phyloP scores from a whole-genome alignment of 2,113 vertebrate genomes.

The Nothoprocta perdicaria region DNA sequence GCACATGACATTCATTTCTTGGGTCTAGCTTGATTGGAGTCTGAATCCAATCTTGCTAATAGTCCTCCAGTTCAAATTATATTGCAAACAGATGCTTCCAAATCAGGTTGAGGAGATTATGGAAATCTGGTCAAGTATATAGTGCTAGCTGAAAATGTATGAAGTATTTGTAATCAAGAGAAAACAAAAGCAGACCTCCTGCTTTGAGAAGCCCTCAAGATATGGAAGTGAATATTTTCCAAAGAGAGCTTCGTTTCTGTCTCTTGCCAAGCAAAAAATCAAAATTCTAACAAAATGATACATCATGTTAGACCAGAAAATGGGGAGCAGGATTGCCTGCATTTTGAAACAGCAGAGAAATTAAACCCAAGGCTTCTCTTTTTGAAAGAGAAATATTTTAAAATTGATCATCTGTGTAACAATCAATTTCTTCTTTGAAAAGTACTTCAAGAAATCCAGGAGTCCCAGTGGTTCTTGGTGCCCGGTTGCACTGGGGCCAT shows the following conservation, averaged over 20 bases:
- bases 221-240: slow-evolving; percentile 16
- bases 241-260: slow-evolving; percentile 14
- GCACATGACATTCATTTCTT: slow-evolving; percentile 73
- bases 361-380: not conserved
- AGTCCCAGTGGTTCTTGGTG: not conserved
- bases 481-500: not conserved
- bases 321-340: not conserved
- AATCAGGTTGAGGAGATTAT: slow-evolving; percentile 58
- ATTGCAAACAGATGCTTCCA: slow-evolving; percentile 79
- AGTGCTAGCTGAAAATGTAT: slow-evolving; percentile 30
- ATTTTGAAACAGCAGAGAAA: not conserved
- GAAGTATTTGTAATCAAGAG: slow-evolving; percentile 65
- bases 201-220: slow-evolving; percentile 58
- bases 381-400: not conserved
- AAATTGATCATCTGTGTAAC: not conserved
- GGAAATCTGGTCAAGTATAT: slow-evolving; percentile 36
- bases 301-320: not conserved
- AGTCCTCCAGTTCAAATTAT: slow-evolving; percentile 64
- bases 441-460: not conserved
- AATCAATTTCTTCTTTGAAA: not conserved
- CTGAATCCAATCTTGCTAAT: slow-evolving; percentile 75
- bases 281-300: not conserved
- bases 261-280: slow-evolving; percentile 15
- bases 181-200: slow-evolving; percentile 62
- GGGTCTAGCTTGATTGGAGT: slow-evolving; percentile 70